phyloP scores from a whole-genome alignment of 2,113 vertebrate species.

The Meriones unguiculatus region DNA sequence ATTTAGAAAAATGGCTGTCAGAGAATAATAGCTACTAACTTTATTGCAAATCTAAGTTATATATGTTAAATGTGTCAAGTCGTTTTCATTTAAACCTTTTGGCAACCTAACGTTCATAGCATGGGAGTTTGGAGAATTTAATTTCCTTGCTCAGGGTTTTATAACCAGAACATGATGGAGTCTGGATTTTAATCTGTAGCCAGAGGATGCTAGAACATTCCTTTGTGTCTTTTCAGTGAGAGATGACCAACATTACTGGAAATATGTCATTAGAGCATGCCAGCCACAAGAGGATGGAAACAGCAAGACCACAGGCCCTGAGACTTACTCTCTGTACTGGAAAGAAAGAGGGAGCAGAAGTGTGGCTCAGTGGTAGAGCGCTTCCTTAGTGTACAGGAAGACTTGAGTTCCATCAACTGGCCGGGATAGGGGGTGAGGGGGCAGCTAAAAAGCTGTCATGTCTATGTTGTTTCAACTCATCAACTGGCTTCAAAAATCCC shows the following conservation, averaged over 20 bases:
- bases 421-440: too few species aligned
- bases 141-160: neutral
- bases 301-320: neutral
- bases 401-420: neutral
- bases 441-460: neutral
- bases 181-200: neutral
- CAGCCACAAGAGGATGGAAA: neutral
- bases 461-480: neutral
- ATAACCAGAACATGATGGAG: neutral
- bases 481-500: neutral
- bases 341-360: neutral
- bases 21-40: neutral
- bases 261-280: neutral
- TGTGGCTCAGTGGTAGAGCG: neutral
- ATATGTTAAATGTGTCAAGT: neutral
- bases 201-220: neutral
- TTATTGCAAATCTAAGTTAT: neutral
- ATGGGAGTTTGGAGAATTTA: neutral
- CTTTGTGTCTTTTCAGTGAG: neutral
- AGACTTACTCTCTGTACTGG: neutral
- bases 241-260: neutral
- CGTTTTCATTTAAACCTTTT: neutral
- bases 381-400: neutral
- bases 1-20: neutral
- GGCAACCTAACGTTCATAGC: neutral